Percentiles rank a stretch among this genome's conserved stretches.
These are phyloP conservation scores for Aphis gossypii DNA, from an alignment of 1,140 invertebrate species.

Conservation along the genomic window DNA sequence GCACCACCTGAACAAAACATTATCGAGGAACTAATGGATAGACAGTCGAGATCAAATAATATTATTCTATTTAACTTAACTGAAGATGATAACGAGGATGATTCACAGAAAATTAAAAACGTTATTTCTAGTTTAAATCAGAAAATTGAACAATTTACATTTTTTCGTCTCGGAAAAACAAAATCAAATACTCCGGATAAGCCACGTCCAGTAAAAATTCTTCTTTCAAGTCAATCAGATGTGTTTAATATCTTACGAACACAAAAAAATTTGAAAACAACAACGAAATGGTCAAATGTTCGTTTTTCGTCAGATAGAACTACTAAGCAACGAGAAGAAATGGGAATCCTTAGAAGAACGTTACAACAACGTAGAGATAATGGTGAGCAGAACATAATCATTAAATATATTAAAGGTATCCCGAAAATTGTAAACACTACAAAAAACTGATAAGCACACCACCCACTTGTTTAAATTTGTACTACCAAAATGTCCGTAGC, in stretches of 20 bases:
- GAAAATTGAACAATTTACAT: no score
- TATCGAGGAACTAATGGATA: no score
- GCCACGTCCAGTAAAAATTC: background rate
- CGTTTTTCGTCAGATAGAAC: background rate
- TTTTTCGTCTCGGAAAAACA: background rate
- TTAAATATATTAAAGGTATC: slow-evolving; percentile 23
- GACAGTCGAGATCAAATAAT: no score
- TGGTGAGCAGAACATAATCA: background rate
- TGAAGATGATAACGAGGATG: no score
- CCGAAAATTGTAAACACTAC: background rate
- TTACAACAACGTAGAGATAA: background rate
- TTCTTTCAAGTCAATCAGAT: background rate
- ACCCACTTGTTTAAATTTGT: slow-evolving; percentile 2
- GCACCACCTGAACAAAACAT: no score
- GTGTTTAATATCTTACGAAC: background rate
- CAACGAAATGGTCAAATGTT: background rate
- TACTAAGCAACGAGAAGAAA: background rate
- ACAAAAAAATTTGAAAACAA: background rate
- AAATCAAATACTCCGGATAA: slow-evolving; percentile 30
- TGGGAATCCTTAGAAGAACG: background rate
- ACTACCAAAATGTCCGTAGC: background rate
- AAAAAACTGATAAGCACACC: background rate
- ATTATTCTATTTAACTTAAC: no score
- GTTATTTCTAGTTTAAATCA: no score
- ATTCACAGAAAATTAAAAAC: no score